phyloP scores from a whole-genome alignment of 2,797 vertebrate genomes.

The Hyperoplus lanceolatus region DNA sequence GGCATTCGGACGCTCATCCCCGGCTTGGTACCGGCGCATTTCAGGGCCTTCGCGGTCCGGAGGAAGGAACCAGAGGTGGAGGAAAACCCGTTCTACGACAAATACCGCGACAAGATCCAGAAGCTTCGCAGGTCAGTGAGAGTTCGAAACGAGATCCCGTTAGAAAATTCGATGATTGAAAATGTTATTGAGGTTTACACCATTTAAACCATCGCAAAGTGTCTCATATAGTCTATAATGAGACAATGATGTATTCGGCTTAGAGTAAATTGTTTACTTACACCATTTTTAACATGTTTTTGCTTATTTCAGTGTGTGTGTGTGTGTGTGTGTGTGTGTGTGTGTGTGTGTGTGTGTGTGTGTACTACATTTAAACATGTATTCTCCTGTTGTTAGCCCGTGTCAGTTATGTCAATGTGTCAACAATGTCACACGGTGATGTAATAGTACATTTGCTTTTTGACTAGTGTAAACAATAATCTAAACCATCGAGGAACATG shows the following conservation, averaged over 20 bases:
- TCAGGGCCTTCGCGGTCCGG: slow-evolving; percentile 87
- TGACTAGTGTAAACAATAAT: too few species aligned
- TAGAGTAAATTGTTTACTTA: neutral
- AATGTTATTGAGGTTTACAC: rapidly evolving
- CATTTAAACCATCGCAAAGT: rapidly evolving
- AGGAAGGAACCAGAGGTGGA: slow-evolving; percentile 85
- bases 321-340: too few species aligned
- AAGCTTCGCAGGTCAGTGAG: slow-evolving; percentile 89
- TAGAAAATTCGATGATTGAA: neutral
- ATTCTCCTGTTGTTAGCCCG: too few species aligned
- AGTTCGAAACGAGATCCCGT: rapidly evolving
- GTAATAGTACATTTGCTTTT: too few species aligned
- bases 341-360: too few species aligned
- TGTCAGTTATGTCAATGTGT: too few species aligned
- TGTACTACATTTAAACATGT: too few species aligned
- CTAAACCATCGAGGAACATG: too few species aligned
- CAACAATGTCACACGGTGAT: too few species aligned
- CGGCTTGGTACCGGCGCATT: slow-evolving; percentile 81
- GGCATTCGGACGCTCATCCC: slow-evolving; percentile 81
- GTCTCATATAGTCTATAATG: rapidly evolving
- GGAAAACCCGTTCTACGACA: slow-evolving; percentile 90
- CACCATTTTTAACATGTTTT: neutral
- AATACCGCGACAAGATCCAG: slow-evolving; percentile 93
- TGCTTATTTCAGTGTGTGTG: neutral
- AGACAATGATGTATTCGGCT: neutral